Base-by-base conservation (phyloP, 2,888 invertebrate genomes). In the Hypolimnas misippus region DNA sequence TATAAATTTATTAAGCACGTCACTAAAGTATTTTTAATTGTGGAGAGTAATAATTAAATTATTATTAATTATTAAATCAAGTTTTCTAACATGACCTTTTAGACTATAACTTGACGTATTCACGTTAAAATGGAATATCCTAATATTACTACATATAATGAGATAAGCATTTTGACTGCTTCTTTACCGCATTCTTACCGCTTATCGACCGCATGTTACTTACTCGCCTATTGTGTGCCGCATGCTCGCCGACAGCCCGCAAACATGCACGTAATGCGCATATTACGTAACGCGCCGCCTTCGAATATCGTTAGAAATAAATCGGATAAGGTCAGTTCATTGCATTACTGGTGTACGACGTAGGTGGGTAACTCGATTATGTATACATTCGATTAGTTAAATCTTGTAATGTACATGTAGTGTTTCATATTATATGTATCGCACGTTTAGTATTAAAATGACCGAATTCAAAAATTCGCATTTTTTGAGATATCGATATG, bases 221-320 rank as follows among this genome's bases (percentile, higher is more conserved):
- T 7, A 33, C 8, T 12, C 8, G 8, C 8, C 33, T n/a, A 14
- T 86, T 88, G 87, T 86, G 89, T 91, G 90, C 79, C 76, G 89
- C 90, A 88, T 92, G 88, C 84, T 83, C 84, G 66, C 66, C 62
- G 65, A n/a, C 59, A 97, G 97, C 96, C 96, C 77, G 89, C 93
- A 73, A 96, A 96, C 92, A 94, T 96, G 84, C 94, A 95, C 83
- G 94, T 95, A 86, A 94, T 97, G 93, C 94, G 96, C 88, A 94
- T 95, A 80, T 94, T 97, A 76, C 94, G 96, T 87, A 95, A 96
- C 93, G 97, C 97, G 71, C 97, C 97, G 76, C 97, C 97, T 56
- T 97, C 97, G 74, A 95, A 97, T 93, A 90, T 96, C 87, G 94
- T 95, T 89, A 97, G 95, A 94, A 96, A 95, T 82, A 96, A 96